Base-by-base conservation (phyloP, 1,140 invertebrate genomes). In the Steinernema feltiae region DNA sequence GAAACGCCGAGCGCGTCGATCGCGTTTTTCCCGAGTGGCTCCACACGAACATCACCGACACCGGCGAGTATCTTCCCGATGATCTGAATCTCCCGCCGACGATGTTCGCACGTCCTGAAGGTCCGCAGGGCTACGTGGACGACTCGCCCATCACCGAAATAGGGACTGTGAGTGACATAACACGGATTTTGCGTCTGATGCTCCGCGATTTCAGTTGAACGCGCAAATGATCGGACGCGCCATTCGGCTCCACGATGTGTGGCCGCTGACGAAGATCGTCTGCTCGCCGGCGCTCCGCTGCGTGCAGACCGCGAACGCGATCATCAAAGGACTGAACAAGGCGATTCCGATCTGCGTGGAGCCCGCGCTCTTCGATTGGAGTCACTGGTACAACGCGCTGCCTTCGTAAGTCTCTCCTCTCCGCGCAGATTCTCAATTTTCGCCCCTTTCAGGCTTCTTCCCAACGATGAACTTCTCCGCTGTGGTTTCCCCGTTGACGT, bases 331-430 rank as follows among this genome's bases (percentile, higher is more conserved):
- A 77, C 75, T 87, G 46, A 87, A 82, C 27, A 80, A 87, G 12
- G 78, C 88, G 35, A 78, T 89, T 41, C 85, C 88, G 53, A 90
- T 94, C n/a, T 90, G 90, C 79, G 88, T 95, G 29, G 94, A 97
- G 84, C 93, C 93, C 0, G 93, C 92, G 0, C 85, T 97, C 21
- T 96, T 95, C 87, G 95, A 97, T 86, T 96, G 92, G 92, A 89
- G 94, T 74, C 90, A 90, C n/a, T 96, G 94, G 94, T 93, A 95
- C 89, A 90, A 1, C 91, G 91, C 72, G 90, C 87, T 93, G 81
- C 93, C 93, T 17, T 89, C 90, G 24, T 97, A 92, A 90, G 91
- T 95, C 90, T 91, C 90, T 24, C 86, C 18, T 78, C 30, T n/a
- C 24, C 0, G 74, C 46, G 27, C 29, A 32, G 1, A 30, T 76